Percentiles rank a stretch among this genome's conserved stretches.
Evolutionary conservation across 2,113 vertebrate species (phyloP).

Genomic region (Porphyrio hochstetteri): DNA sequence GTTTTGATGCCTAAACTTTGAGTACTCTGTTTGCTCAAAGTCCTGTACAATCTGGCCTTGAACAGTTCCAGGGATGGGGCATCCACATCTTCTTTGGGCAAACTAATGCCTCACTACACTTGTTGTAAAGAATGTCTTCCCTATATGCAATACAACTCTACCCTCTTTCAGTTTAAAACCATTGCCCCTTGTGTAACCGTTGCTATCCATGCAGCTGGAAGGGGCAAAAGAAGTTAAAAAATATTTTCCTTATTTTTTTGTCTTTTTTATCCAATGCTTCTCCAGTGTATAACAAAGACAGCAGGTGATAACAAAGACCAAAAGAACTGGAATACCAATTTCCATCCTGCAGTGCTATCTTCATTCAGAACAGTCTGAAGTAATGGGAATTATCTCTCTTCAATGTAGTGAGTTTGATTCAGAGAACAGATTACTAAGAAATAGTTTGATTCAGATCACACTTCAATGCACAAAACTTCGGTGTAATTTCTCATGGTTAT

Average conservation of each 20-base stretch:
- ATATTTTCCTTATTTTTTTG: neutral
- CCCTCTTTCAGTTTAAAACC: neutral
- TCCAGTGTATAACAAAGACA: neutral
- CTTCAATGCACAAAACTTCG: neutral
- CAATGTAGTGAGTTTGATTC: neutral
- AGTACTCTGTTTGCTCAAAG: neutral
- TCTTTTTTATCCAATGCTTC: neutral
- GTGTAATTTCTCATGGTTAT: neutral
- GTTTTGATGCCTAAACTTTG: neutral
- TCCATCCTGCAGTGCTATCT: neutral
- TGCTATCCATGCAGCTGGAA: neutral
- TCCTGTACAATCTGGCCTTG: neutral
- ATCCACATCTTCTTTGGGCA: neutral
- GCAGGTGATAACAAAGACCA: neutral
- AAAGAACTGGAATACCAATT: neutral
- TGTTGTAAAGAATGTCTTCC: neutral
- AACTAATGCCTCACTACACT: too few species aligned
- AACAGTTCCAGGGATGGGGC: neutral
- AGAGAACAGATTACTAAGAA: neutral
- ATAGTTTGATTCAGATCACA: neutral
- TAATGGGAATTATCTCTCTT: neutral
- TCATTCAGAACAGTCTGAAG: neutral
- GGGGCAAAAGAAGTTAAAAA: rapidly evolving
- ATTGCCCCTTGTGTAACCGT: neutral
- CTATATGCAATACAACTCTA: neutral